Conservation (phyloP, 2,888 invertebrate genomes). For the Parasteatoda lunata region DNA sequence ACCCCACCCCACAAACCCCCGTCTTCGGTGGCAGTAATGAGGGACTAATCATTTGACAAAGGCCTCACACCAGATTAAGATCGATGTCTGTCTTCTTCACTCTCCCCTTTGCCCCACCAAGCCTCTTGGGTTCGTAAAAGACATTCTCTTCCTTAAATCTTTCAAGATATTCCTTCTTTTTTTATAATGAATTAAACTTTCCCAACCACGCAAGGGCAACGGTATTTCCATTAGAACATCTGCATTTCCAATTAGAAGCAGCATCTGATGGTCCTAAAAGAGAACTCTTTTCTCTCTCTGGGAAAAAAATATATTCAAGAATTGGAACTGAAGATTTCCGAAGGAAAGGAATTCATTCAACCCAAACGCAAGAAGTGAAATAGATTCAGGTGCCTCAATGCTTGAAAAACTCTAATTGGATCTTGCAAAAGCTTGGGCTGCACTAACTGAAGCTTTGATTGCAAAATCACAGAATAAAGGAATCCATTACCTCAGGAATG, state of each 20-base stretch:
- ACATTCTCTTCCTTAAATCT: constrained; percentile 38
- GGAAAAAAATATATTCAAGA: constrained; percentile 58
- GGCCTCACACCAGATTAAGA: constrained; percentile 69
- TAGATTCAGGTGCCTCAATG: constrained; percentile 58
- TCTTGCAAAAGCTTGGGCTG: constrained; percentile 38
- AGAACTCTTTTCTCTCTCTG: constrained; percentile 21
- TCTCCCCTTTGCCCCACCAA: constrained; percentile 18
- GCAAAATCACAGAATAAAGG: constrained; percentile 35
- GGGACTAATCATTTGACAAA: constrained; percentile 69
- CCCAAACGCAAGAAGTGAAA: constrained; percentile 16
- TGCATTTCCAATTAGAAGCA: constrained; percentile 68
- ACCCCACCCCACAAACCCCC: constrained; percentile 10
- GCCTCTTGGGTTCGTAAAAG: constrained; percentile 42
- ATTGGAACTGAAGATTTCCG: constrained; percentile 44
- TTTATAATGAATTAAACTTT: constrained; percentile 68
- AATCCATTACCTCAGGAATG: constrained; percentile 53
- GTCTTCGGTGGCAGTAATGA: constrained; percentile 60
- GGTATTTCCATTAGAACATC: constrained; percentile 67
- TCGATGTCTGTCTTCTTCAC: constrained; percentile 49
- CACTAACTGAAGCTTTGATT: constrained; percentile 37
- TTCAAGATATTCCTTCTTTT: constrained; percentile 19
- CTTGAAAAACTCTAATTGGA: constrained; percentile 67
- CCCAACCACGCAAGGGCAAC: constrained; percentile 40
- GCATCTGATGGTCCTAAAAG: constrained; percentile 27
- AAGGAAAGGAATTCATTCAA: constrained; percentile 42